phyloP scores from a whole-genome alignment of 2,113 vertebrate species.

The Pan paniscus region DNA sequence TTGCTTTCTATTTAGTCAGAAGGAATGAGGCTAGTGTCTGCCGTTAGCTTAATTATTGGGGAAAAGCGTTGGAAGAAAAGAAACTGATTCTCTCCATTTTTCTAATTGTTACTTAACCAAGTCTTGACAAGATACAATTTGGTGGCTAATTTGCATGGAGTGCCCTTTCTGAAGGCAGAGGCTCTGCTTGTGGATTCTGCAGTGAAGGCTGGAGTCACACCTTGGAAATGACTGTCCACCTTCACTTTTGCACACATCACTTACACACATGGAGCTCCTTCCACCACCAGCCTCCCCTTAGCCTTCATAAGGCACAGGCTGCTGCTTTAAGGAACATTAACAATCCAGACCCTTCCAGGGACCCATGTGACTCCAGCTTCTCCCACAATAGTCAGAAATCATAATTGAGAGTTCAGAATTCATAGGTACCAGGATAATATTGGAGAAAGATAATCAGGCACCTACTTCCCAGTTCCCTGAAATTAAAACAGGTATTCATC shows the following conservation, averaged over 20 bases:
- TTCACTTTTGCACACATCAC: background rate
- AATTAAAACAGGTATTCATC: background rate
- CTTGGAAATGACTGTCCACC: background rate
- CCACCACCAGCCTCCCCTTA: background rate
- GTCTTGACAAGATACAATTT: background rate
- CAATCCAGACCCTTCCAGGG: background rate
- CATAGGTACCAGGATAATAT: background rate
- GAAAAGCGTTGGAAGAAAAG: background rate
- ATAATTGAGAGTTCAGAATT: background rate
- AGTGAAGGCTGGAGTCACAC: background rate
- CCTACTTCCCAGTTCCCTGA: background rate
- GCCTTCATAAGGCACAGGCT: background rate
- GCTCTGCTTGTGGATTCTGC: background rate
- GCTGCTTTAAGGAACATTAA: background rate
- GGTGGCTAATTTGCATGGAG: conserved; percentile 11
- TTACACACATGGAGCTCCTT: background rate
- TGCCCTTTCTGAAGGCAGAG: conserved; percentile 44
- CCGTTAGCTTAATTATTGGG: background rate
- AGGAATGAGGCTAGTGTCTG: background rate
- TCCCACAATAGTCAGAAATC: background rate
- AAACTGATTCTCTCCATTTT: background rate
- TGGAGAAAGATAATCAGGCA: background rate
- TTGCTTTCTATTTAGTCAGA: background rate
- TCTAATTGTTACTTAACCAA: background rate
- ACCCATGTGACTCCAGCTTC: background rate